phyloP scores from a whole-genome alignment of 2,888 invertebrate species.

The Eupelmus urozonus region DNA sequence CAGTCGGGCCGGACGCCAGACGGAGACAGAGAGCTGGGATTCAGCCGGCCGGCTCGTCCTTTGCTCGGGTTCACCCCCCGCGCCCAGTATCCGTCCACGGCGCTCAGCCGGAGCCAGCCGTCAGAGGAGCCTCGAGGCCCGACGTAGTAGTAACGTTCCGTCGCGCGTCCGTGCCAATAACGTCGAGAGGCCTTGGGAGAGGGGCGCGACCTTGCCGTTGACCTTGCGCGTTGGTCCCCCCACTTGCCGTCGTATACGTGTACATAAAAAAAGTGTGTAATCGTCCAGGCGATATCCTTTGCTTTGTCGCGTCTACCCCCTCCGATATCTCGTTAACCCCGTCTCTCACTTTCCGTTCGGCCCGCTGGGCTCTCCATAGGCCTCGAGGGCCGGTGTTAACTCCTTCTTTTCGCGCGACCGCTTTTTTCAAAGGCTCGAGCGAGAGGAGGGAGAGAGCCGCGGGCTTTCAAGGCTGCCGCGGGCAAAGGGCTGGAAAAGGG shows the following conservation, averaged over 20 bases:
- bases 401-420: not conserved
- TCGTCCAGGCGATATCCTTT: too few species aligned
- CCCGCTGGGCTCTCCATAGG: not conserved
- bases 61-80: not conserved
- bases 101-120: constrained; percentile 18
- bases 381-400: constrained; percentile 20
- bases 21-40: constrained; percentile 4
- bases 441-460: not conserved
- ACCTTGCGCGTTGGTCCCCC: constrained; percentile 5
- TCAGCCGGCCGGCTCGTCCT: constrained; percentile 31
- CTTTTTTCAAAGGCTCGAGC: constrained; percentile 9
- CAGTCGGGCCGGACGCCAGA: not conserved
- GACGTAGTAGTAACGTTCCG: too few species aligned
- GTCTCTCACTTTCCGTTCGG: not conserved
- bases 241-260: not conserved
- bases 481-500: constrained; percentile 6
- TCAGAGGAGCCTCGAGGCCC: not conserved
- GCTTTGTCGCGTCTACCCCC: not conserved
- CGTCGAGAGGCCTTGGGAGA: too few species aligned
- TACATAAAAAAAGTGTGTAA: too few species aligned
- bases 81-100: constrained; percentile 43
- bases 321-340: not conserved
- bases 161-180: too few species aligned
- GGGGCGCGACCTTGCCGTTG: constrained; percentile 16
- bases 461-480: constrained; percentile 30